These are phyloP conservation scores for Pipistrellus pipistrellus DNA, from an alignment of 2,797 vertebrate species.

Conservation along the genomic window DNA sequence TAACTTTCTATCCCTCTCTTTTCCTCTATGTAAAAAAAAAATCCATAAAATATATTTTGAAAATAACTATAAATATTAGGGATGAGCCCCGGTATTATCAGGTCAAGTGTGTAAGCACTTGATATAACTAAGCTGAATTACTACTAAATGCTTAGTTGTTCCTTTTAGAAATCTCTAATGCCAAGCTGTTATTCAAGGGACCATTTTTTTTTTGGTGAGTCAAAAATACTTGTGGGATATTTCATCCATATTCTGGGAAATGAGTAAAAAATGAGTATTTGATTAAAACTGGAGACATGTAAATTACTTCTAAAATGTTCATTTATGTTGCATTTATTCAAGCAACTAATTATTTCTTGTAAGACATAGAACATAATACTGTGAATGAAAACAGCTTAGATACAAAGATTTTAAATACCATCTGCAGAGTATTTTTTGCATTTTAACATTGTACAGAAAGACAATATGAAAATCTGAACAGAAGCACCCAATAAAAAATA, in stretches of 20 bases:
- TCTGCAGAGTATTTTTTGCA: slow-evolving; percentile 68
- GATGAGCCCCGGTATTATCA: background rate
- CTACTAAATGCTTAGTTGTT: background rate
- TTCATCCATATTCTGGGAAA: background rate
- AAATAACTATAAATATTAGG: background rate
- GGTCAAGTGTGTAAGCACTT: background rate
- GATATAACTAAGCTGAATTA: background rate
- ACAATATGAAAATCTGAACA: slow-evolving; percentile 67
- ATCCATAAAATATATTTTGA: no score
- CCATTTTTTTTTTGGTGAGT: background rate
- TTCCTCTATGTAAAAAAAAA: no score
- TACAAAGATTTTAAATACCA: slow-evolving; percentile 70
- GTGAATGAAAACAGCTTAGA: slow-evolving; percentile 58
- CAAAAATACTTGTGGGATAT: background rate
- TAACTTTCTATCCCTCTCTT: no score
- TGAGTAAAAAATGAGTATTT: slow-evolving; percentile 28
- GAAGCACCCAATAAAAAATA: slow-evolving; percentile 71
- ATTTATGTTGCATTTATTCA: slow-evolving; percentile 66
- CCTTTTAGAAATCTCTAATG: slow-evolving; percentile 23
- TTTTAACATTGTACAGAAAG: slow-evolving; percentile 71
- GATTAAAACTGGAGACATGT: slow-evolving; percentile 26
- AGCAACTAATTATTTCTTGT: slow-evolving; percentile 60
- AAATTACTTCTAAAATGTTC: slow-evolving; percentile 49
- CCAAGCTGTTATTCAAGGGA: background rate
- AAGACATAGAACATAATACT: slow-evolving; percentile 55